Base-by-base conservation (phyloP, 2,797 vertebrate genomes). In the Microhierax caerulescens region DNA sequence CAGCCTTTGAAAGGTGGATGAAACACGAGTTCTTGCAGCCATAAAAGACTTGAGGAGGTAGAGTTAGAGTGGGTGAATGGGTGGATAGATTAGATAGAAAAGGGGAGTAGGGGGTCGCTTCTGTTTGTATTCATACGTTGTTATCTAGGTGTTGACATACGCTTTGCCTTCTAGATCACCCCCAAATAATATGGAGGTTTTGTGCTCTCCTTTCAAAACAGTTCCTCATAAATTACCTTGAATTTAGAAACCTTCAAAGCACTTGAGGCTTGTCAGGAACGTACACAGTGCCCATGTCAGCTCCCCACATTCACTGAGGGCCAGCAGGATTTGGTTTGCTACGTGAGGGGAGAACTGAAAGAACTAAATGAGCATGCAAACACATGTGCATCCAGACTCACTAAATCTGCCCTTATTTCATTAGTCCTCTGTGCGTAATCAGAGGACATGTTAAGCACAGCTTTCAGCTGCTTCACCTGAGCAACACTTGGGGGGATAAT, bases 1-100 rank as follows among this genome's bases (percentile, higher is more conserved):
- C 74, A 96, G 90, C 37, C 93, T 97, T 97, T 97, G 97, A 97
- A 97, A 97, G 88, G 90, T 73, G 93, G 82, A 96, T 88, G 89
- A 97, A 97, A 96, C 11, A 43, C 67, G 93, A 95, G 96, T 94
- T 79, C 53, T 91, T 90, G 72, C 64, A 94, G 85, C 54, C 77
- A 63, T 25, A 60, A 76, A 68, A 83, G 65, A 65, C 93, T 41
- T 56, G n/a, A 77, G 53, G 68, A 95, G 63, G 85, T n/a, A 87
- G 59, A 74, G 61, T 88, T 94, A 79, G 53, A 83, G 95, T 85
- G 64, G 65, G 77, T 95, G 43, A 74, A 70, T 75, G 21, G 51
- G 79, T 64, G 45, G 25, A 59, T 45, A 45, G 64, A 91, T 64
- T 13, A 85, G 57, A 65, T 51, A 3, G 15, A 75, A 87, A 85